Base-by-base conservation (phyloP, 2,888 invertebrate genomes). In the Reticulitermes lucifugus region DNA sequence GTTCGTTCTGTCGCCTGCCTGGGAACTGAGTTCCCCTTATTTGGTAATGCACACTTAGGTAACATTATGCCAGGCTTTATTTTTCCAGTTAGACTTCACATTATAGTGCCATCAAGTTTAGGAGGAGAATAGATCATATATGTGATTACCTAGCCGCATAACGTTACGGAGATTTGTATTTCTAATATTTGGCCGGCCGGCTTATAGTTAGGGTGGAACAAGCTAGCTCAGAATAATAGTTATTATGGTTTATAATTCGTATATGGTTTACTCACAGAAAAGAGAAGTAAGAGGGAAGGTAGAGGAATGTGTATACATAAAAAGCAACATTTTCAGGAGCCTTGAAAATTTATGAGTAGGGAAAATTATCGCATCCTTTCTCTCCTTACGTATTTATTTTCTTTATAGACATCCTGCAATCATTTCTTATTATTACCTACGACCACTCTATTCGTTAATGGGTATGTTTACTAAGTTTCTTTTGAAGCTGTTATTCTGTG, bases 341-440 rank as follows among this genome's bases (percentile, higher is more conserved):
- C 73, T 73, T 35, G 73, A 35, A 73, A 73, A 73, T 73, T 73
- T 73, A 73, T 73, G 73, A 73, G 73, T 73, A 18, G 41, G 35
- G 41, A 73, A 73, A 73, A 73, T 73, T 73, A 73, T 73, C 73
- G 21, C 73, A 73, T 73, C 41, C 70, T 73, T 73, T 73, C 25
- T 73, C 73, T 41, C 41, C 41, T 73, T 35, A 35, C 7, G 18
- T 73, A 41, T 70, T 70, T 70, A 70, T 70, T 70, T 70, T 29
- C 70, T 70, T 70, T 25, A 10, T 25, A 29, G 7, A 29, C 18
- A 73, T 21, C 73, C 18, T 21, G 41, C 73, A 73, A 35, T 73
- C 41, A 41, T 73, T 35, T 29, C 35, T 73, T 29, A 73, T 73
- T 73, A 73, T 18, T 9, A 65, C 55, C 55, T 55, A 12, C 55